Evolutionary conservation across 2,888 invertebrate genomes (phyloP).

Genomic region (Nebria salina): DNA sequence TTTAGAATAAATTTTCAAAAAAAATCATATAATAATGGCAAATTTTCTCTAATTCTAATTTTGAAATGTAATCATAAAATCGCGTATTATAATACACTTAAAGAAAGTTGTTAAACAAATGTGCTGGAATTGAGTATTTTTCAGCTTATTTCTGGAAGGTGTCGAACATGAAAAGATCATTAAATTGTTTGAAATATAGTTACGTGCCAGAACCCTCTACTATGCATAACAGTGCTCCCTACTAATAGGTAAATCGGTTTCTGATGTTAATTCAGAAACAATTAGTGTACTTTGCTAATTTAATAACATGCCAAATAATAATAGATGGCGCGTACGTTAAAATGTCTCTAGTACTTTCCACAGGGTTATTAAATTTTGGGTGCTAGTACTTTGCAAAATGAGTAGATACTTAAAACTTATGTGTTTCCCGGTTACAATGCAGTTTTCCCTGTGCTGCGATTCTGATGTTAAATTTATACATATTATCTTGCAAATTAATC

Average conservation of each 20-base stretch:
- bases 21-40: too few relatives aligned
- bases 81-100: too few relatives aligned
- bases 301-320: not conserved
- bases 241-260: not conserved
- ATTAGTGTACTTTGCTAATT: not conserved
- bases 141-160: not conserved
- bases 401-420: not conserved
- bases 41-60: too few relatives aligned
- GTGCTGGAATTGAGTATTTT: not conserved
- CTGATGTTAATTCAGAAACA: not conserved
- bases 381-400: not conserved
- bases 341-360: not conserved
- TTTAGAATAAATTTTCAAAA: too few relatives aligned
- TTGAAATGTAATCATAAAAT: too few relatives aligned
- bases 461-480: too few relatives aligned
- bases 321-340: not conserved
- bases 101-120: not conserved
- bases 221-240: not conserved
- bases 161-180: not conserved
- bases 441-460: not conserved
- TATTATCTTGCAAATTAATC: too few relatives aligned
- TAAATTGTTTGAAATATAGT: not conserved
- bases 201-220: not conserved
- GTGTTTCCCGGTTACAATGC: not conserved
- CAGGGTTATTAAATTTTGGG: not conserved